A percentile compares a stretch with the other conserved stretches of the same genome.
phyloP scores from a whole-genome alignment of 1,140 invertebrate species.

The Gonatopus flavifemur region DNA sequence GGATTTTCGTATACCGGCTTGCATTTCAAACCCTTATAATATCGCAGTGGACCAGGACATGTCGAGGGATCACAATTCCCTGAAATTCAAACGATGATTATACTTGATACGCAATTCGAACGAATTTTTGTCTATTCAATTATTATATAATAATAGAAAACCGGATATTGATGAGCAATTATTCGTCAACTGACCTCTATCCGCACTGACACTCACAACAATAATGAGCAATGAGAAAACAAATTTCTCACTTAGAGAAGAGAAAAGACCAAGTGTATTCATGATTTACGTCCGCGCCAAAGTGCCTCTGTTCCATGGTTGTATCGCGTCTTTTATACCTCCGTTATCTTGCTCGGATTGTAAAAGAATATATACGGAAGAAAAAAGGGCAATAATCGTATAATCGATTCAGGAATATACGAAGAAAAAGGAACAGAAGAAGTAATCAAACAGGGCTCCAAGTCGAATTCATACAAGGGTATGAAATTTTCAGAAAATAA shows the following conservation, averaged over 20 bases:
- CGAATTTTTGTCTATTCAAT: not conserved
- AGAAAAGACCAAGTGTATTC: not conserved
- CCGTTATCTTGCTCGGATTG: too few species aligned
- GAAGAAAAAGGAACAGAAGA: too few species aligned
- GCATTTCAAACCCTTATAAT: constrained; percentile 24
- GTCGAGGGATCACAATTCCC: constrained; percentile 23
- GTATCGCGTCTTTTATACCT: constrained; percentile 15
- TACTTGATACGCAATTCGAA: not conserved
- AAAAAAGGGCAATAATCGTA: too few species aligned
- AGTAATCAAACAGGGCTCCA: too few species aligned
- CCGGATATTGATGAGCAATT: too few species aligned
- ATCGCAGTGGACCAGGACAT: constrained; percentile 23
- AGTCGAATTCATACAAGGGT: too few species aligned
- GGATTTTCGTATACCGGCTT: constrained; percentile 23
- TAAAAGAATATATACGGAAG: too few species aligned
- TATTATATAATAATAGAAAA: not conserved
- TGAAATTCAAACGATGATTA: too few species aligned
- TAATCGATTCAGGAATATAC: too few species aligned
- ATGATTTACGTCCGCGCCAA: constrained; percentile 3
- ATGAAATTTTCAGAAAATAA: too few species aligned
- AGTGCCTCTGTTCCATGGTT: not conserved
- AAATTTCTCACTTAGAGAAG: not conserved
- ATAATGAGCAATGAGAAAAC: not conserved
- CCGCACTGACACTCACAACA: not conserved
- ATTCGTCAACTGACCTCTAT: constrained; percentile 8